A percentile compares a stretch with the other conserved stretches of the same genome.
Evolutionary conservation across 2,797 vertebrate species (phyloP).

Genomic region (Australoheros facetus): DNA sequence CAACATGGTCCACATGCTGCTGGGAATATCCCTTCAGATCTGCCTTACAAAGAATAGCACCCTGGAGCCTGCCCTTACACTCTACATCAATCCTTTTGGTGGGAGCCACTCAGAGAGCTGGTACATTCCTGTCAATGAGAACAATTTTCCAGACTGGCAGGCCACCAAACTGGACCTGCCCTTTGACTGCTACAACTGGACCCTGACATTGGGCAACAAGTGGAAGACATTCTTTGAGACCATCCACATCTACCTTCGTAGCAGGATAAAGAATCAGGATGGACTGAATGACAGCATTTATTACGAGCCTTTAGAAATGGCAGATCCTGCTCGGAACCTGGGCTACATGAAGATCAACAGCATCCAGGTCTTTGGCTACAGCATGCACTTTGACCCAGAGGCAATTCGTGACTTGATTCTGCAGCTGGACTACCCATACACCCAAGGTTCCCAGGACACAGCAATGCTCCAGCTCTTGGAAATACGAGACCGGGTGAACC

Average conservation of each 20-base stretch:
- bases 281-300: constrained; percentile 89
- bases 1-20: constrained; percentile 95
- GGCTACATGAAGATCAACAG: constrained; percentile 99
- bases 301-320: constrained; percentile 91
- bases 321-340: constrained; percentile 91
- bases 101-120: constrained; percentile 98
- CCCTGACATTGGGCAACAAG: constrained; percentile 93
- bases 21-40: constrained; percentile 94
- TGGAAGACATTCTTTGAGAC: constrained; percentile 99
- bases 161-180: constrained; percentile 92
- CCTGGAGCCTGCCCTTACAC: constrained; percentile 91
- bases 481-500: constrained; percentile 94
- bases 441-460: constrained; percentile 95
- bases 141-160: constrained; percentile 93
- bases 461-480: constrained; percentile 94
- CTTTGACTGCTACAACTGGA: constrained; percentile 98
- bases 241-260: constrained; percentile 95
- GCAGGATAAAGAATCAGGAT: constrained; percentile 88
- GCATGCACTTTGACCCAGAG: constrained; percentile 98
- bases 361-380: constrained; percentile 98
- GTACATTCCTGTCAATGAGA: constrained; percentile 94
- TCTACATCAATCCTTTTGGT: constrained; percentile 96
- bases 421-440: constrained; percentile 96
- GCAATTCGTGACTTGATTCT: constrained; percentile 95
- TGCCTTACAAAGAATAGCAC: constrained; percentile 99